Evolutionary conservation across 2,113 vertebrate genomes (phyloP).

Genomic region (Entelurus aequoreus): DNA sequence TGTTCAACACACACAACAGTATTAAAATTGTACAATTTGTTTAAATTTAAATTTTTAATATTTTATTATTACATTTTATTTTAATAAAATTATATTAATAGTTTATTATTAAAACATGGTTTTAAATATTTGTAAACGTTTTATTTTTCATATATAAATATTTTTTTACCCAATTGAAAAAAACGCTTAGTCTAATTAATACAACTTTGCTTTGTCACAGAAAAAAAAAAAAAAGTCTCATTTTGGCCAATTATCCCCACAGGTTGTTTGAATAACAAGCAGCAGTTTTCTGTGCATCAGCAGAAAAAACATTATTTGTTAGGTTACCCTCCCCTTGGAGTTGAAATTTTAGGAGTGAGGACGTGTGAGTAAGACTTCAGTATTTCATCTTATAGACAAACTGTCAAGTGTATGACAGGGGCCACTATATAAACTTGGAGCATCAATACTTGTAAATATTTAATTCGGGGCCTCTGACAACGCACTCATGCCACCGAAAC

Average conservation of each 20-base stretch:
- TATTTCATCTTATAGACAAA: slow-evolving; percentile 63
- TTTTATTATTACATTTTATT: not conserved
- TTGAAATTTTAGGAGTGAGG: slow-evolving; percentile 19
- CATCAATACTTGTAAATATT: slow-evolving; percentile 72
- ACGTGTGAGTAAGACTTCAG: slow-evolving; percentile 20
- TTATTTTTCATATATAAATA: too few species aligned
- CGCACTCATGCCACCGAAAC: slow-evolving; percentile 60
- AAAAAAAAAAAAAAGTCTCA: too few species aligned
- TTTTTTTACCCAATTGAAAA: too few species aligned
- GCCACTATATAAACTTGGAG: slow-evolving; percentile 64
- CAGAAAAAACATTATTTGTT: slow-evolving; percentile 9
- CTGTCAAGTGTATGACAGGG: slow-evolving; percentile 55
- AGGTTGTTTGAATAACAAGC: too few species aligned
- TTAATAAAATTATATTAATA: not conserved
- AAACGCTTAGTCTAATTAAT: too few species aligned
- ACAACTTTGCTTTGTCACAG: too few species aligned
- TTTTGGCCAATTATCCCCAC: too few species aligned
- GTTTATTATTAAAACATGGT: too few species aligned
- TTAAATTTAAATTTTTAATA: too few species aligned
- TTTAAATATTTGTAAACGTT: too few species aligned
- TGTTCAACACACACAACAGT: too few species aligned
- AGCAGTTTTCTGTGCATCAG: not conserved
- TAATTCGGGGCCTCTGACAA: slow-evolving; percentile 69
- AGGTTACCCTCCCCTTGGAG: not conserved
- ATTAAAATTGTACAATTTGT: too few species aligned